These are phyloP conservation scores for Tetraneura akinire DNA, from an alignment of 1,140 invertebrate species.

Conservation along the genomic window DNA sequence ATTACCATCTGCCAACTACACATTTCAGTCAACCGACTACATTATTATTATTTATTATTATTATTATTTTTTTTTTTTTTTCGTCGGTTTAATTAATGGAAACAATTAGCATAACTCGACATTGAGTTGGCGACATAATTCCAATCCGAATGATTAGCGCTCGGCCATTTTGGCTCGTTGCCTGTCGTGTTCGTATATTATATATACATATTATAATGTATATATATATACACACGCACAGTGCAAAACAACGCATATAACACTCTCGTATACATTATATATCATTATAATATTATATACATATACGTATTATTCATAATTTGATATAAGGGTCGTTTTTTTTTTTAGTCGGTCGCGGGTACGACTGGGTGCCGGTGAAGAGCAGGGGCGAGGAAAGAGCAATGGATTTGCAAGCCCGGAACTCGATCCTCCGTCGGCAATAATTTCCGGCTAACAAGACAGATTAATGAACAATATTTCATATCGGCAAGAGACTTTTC, in stretches of 20 bases:
- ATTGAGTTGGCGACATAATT: constrained; percentile 39
- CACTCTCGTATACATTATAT: not conserved
- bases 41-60: constrained; percentile 13
- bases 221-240: not conserved
- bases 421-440: constrained; percentile 50
- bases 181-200: not conserved
- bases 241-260: no score
- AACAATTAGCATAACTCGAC: constrained; percentile 48
- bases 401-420: constrained; percentile 38
- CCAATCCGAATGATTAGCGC: constrained; percentile 31
- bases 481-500: constrained; percentile 50
- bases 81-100: constrained; percentile 46
- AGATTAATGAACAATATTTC: constrained; percentile 51
- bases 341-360: constrained; percentile 25
- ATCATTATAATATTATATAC: no score
- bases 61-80: constrained; percentile 23
- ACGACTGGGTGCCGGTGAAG: not conserved
- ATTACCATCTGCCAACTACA: constrained; percentile 42
- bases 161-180: constrained; percentile 42
- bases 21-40: constrained; percentile 4
- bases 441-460: constrained; percentile 51
- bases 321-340: constrained; percentile 39
- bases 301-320: constrained; percentile 25
- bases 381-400: not conserved
- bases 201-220: no score